Evolutionary conservation across 2,888 invertebrate species (phyloP).

Genomic region (Hyposoter dolosus): DNA sequence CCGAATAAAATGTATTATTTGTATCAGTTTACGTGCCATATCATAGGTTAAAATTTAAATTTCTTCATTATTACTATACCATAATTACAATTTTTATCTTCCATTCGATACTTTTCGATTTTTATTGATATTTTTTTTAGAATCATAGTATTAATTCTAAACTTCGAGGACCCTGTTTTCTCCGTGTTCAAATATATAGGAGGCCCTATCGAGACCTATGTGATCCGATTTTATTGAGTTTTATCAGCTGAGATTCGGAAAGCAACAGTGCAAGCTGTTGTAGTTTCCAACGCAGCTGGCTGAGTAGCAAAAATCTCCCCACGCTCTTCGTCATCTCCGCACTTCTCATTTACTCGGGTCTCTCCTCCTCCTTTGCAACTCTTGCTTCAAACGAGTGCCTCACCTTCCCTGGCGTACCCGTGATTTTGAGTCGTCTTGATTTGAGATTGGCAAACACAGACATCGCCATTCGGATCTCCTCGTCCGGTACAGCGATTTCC

Average conservation of each 20-base stretch:
- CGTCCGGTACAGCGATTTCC: slow-evolving; percentile 28
- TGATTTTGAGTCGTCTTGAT: slow-evolving; percentile 84
- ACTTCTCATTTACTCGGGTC: slow-evolving; percentile 23
- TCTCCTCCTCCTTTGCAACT: slow-evolving; percentile 18
- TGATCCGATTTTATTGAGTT: slow-evolving; percentile 27
- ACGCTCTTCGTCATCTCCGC: slow-evolving; percentile 5
- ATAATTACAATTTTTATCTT: too few relatives aligned
- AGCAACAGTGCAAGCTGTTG: slow-evolving; percentile 31
- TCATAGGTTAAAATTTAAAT: too few relatives aligned
- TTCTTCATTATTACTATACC: too few relatives aligned
- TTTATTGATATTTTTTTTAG: too few relatives aligned
- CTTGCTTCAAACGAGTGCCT: slow-evolving; percentile 41
- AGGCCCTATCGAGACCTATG: neutral
- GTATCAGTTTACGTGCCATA: too few relatives aligned
- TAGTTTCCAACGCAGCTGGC: slow-evolving; percentile 20
- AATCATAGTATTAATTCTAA: too few relatives aligned
- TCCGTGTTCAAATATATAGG: too few relatives aligned
- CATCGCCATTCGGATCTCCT: slow-evolving; percentile 47
- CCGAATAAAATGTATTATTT: too few relatives aligned
- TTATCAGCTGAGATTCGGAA: slow-evolving; percentile 30
- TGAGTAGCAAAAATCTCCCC: neutral
- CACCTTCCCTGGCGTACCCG: slow-evolving; percentile 61
- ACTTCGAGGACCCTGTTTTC: too few relatives aligned
- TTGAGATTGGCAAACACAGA: slow-evolving; percentile 82
- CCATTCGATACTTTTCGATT: too few relatives aligned